Evolutionary conservation across 2,113 vertebrate species (phyloP), one percentile per base, ranked within the genome.

Genomic region (Phainopepla nitens): DNA sequence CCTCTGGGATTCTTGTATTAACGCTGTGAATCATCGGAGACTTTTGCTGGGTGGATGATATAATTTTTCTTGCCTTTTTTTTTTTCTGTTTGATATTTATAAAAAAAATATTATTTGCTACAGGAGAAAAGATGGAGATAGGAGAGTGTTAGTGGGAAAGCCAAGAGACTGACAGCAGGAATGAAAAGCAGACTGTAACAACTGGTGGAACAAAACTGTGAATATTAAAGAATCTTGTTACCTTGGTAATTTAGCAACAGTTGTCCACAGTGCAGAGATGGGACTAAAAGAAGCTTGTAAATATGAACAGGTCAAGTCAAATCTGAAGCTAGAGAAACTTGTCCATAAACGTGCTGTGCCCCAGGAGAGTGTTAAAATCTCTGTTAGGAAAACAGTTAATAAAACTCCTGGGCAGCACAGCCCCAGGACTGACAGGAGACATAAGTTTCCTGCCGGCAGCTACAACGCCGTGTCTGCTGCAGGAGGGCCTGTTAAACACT

Each of bases 141-240:
- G 1, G 29, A 76, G 29, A 76, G 13, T 51, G 18, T 24, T 51
- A 36, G 35, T 49, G 50, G 72, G 77, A 89, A 89, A 58, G 13
- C 39, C 14, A 24, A 47, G 60, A 75, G 33, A 6, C 25, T 62
- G 73, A 42, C 7, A 12, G 36, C 17, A 60, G 56, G 60, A 78
- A 62, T n/a, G 47, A 71, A 39, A 89, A 84, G 5, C 17, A 80
- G 44, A 58, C 31, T 60, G 27, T 47, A 84, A 87, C n/a, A 87
- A 87, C 44, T 66, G 44, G n/a, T 60, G 28, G 73, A 89, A 95
- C 64, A 29, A 84, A 94, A 90, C 24, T 42, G 33, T 87, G 90
- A 87, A 82, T 91, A 76, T 77, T 83, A 53, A 94, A 92, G 58
- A 44, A 57, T 85, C 44, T 70, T 58, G 64, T 95, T 94, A 89